Conservation (phyloP, 2,797 vertebrate genomes). For the Hydrolagus colliei region DNA sequence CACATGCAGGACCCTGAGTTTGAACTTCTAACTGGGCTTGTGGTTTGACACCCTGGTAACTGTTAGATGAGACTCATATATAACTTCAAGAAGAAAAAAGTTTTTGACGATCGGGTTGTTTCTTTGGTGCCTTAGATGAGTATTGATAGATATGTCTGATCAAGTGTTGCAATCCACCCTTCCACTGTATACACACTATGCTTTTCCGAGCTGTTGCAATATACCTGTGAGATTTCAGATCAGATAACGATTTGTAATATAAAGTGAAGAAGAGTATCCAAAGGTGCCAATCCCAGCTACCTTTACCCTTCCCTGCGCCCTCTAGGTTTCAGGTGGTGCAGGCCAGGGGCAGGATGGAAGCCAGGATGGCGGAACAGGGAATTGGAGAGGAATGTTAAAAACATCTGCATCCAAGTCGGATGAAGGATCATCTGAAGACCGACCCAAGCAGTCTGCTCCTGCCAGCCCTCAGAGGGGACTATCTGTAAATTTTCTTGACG, state of each 20-base stretch:
- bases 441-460: conserved; percentile 50
- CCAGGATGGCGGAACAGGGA: conserved; percentile 73
- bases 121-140: too few relatives aligned
- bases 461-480: conserved; percentile 78
- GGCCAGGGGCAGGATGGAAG: conserved; percentile 51
- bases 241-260: background rate
- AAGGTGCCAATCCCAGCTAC: background rate
- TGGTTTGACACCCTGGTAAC: background rate
- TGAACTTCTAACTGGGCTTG: background rate
- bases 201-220: background rate
- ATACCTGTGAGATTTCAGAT: background rate
- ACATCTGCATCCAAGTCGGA: conserved; percentile 71
- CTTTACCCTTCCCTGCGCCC: background rate
- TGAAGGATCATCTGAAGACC: conserved; percentile 64
- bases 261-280: too few relatives aligned
- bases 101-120: too few relatives aligned
- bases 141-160: background rate
- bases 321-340: conserved; percentile 46
- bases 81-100: too few relatives aligned
- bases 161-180: background rate
- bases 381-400: conserved; percentile 92
- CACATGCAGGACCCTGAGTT: background rate
- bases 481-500: conserved; percentile 89
- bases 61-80: too few relatives aligned
- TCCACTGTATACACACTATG: background rate